These are phyloP conservation scores for Alces alces DNA, from an alignment of 2,113 vertebrate genomes.

Conservation along the genomic window DNA sequence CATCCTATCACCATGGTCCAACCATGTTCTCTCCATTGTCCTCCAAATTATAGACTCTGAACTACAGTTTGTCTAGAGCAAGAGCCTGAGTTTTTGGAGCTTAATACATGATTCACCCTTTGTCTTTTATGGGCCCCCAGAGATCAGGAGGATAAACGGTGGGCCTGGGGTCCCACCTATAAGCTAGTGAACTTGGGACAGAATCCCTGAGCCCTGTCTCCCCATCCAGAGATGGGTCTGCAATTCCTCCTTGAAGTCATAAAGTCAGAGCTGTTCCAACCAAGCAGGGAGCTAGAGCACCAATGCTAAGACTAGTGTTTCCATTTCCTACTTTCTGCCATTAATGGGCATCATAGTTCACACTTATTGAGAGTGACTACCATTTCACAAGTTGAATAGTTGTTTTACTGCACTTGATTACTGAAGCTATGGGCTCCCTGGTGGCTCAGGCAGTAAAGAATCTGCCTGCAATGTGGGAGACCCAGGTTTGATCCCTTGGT, in stretches of 20 bases:
- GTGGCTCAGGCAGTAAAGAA: background rate
- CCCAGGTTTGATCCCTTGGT: background rate
- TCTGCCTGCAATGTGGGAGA: background rate
- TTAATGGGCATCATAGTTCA: accelerated
- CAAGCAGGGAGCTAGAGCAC: accelerated
- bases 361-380: no score
- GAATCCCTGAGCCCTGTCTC: background rate
- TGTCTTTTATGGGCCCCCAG: background rate
- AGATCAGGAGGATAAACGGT: accelerated
- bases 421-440: background rate
- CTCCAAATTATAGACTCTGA: background rate
- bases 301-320: accelerated
- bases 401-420: background rate
- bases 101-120: background rate
- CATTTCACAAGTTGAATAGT: background rate
- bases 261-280: accelerated
- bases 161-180: accelerated
- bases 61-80: background rate
- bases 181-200: background rate
- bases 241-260: accelerated
- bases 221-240: background rate
- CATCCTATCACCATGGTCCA: background rate
- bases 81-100: background rate
- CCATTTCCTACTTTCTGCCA: background rate
- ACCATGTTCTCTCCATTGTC: background rate